Evolutionary conservation across 2,888 invertebrate species (phyloP), one percentile per base, ranked within the genome.

Genomic region (Koerneria pararmatus): DNA sequence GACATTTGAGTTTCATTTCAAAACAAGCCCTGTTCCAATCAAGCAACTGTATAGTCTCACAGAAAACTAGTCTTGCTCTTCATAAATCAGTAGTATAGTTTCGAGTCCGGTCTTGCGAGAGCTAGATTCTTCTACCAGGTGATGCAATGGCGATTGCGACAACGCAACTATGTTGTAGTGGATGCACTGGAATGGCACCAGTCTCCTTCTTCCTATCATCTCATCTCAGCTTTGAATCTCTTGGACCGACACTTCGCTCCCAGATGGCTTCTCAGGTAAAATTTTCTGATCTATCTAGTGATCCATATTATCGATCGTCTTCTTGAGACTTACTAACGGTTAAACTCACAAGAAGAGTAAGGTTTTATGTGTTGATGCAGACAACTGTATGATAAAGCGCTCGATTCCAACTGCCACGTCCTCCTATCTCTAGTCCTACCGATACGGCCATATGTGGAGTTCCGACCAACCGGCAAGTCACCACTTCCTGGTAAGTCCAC

Each of bases 381-480:
- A n/a, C n/a, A n/a, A n/a, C n/a, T n/a, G n/a, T n/a, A n/a, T n/a
- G 4, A 11, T 87, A 63, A 65, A 51, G 53, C 63, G 27, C 19
- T 24, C 1, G 89, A 32, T 87, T 58, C 48, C 19, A 41, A 61
- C 46, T 78, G 79, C 57, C 66, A 69, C 32, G 76, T 81, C 22
- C 64, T 92, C 29, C 86, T 97, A n/a, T 95, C 95, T 0, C 87
- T 95, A 1, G 97, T 95, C 19, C 86, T 97, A 70, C 97, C 97
- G 0, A 92, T 93, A 86, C 90, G 89, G 77, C 92, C 94, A 65
- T 97, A 93, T 83, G 95, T 95, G 0, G 97, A 97, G 88, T 88
- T 80, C 68, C 73, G 77, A 53, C 77, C 75, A 8, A 69, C 65
- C 32, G 68, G 67, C 49, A 68, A 54, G 4, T 69, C 71, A n/a